Evolutionary conservation across 2,888 invertebrate species (phyloP).

Genomic region (Harpagoxenus sublaevis): DNA sequence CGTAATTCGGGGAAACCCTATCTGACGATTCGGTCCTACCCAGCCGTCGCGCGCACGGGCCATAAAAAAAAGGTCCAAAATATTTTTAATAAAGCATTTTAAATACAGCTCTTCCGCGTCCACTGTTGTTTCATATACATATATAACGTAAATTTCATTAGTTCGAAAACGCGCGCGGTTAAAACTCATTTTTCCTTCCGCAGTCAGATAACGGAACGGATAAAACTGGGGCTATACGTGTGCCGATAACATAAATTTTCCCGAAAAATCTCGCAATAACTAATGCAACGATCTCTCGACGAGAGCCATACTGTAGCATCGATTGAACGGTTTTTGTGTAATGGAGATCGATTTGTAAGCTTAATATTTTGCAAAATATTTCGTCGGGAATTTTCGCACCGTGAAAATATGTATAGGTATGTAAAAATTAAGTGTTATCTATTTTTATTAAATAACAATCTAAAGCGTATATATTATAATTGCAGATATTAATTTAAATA

Average conservation of each 20-base stretch:
- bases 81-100: slow-evolving; percentile 19
- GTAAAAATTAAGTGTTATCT: not conserved
- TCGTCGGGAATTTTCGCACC: not conserved
- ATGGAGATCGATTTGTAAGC: not conserved
- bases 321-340: slow-evolving; percentile 9
- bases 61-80: not conserved
- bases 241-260: slow-evolving; percentile 36
- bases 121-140: not conserved
- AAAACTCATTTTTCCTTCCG: slow-evolving; percentile 37
- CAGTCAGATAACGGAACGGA: slow-evolving; percentile 35
- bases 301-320: not conserved
- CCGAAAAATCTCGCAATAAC: slow-evolving; percentile 35
- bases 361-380: slow-evolving; percentile 9
- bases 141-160: slow-evolving; percentile 31
- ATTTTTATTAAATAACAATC: not conserved
- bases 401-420: not conserved
- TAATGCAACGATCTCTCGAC: slow-evolving; percentile 17
- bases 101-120: slow-evolving; percentile 3
- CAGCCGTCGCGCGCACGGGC: not conserved
- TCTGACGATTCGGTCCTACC: not conserved
- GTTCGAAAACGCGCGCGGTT: slow-evolving; percentile 6
- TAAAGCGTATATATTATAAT: not conserved
- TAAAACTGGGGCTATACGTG: not conserved
- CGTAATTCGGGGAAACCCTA: not conserved
- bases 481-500: not conserved